phyloP scores from a whole-genome alignment of 2,113 vertebrate species.

The Carlito syrichta region DNA sequence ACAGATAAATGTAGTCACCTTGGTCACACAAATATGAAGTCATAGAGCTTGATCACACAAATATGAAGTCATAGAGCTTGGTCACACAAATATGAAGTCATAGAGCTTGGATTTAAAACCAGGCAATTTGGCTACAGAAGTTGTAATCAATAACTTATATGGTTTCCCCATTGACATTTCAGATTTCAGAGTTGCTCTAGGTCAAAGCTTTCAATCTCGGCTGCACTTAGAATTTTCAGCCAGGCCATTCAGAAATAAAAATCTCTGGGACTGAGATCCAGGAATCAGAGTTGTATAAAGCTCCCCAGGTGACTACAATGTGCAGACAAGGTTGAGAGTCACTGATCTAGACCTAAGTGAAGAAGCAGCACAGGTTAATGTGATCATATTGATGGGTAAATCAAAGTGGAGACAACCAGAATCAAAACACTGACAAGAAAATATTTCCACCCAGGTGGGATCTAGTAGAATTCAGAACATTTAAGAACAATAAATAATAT shows the following conservation, averaged over 20 bases:
- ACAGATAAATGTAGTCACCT: background rate
- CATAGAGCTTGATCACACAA: background rate
- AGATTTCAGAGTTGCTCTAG: slow-evolving; percentile 7
- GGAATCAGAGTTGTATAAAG: background rate
- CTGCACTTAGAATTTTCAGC: background rate
- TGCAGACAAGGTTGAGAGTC: background rate
- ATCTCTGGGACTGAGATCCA: background rate
- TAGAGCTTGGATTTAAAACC: background rate
- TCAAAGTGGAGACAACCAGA: background rate
- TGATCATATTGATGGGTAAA: background rate
- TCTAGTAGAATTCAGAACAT: background rate
- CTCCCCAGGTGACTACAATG: background rate
- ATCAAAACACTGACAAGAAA: background rate
- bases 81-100: background rate
- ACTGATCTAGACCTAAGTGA: background rate
- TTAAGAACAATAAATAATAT: background rate
- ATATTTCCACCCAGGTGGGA: background rate
- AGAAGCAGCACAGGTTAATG: background rate
- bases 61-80: too few species aligned
- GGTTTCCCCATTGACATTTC: background rate
- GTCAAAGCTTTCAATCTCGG: background rate
- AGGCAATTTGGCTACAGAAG: background rate
- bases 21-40: background rate
- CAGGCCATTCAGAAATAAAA: background rate
- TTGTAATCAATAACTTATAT: background rate